Evolutionary conservation across 1,140 invertebrate species (phyloP), one percentile per base, ranked within the genome.

Genomic region (Sinella curviseta): DNA sequence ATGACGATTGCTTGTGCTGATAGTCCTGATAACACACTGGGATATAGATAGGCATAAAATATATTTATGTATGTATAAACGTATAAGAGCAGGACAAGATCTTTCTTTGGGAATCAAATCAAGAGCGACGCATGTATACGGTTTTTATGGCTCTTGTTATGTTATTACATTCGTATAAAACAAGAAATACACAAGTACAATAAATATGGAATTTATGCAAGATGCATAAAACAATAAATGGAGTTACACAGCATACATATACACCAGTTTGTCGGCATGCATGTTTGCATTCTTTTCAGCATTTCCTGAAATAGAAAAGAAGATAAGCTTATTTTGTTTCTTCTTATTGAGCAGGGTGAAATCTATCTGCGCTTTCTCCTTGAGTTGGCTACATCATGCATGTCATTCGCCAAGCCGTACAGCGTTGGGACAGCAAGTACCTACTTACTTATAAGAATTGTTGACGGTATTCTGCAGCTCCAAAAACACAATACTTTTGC

Each of bases 311-410:
- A 8, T 8, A 48, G 39, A 48, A 48, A 48, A 48, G 39, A 48
- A 17, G 17, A 48, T 8, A 48, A 17, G 17, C 39, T 8, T 48
- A 17, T 48, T 48, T 48, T 8, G 39, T 48, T 48, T 48, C 39
- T 17, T 48, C n/a, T 48, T 48, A 48, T 48, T 4, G 17, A 48
- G 17, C 39, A 17, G 39, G 39, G 39, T 48, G 57, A 60, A 60
- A 60, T 60, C 57, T 60, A n/a, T n/a, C 57, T 48, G 8, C 24
- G 57, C 57, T 60, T 60, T 60, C 57, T 60, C 24, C 57, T 60
- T 60, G 24, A 60, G 24, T 60, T 60, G 12, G 14, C 57, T 60
- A n/a, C 24, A 60, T 60, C 24, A 60, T 48, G 4, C 17, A 60
- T 60, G 57, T 60, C 57, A 60, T 26, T 60, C 20, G 39, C 39